These are phyloP conservation scores for Eleutherodactylus coqui DNA, from an alignment of 2,797 vertebrate genomes.

Conservation along the genomic window DNA sequence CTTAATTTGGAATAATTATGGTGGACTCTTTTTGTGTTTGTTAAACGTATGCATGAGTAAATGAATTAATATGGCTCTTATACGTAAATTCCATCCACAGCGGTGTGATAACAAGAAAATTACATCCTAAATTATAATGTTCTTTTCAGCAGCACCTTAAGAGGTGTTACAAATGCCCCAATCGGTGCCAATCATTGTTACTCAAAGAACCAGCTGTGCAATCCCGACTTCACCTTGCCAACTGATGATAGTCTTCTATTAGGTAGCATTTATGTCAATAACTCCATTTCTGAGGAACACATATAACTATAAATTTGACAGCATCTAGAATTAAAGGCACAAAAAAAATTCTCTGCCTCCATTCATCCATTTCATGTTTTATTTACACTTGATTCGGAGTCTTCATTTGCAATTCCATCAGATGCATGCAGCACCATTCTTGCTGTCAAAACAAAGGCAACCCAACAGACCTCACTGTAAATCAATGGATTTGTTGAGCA, in stretches of 20 bases:
- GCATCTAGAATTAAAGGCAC: background rate
- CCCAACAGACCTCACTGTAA: no score
- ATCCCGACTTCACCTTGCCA: background rate
- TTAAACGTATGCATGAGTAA: slow-evolving; percentile 42
- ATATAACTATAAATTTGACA: background rate
- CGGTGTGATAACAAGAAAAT: slow-evolving; percentile 43
- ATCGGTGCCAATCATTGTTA: slow-evolving; percentile 22
- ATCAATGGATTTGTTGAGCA: no score
- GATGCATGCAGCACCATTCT: background rate
- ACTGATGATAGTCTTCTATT: background rate
- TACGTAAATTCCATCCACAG: slow-evolving; percentile 22
- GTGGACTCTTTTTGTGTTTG: slow-evolving; percentile 28
- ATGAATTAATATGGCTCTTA: slow-evolving; percentile 48
- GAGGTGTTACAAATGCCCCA: slow-evolving; percentile 28
- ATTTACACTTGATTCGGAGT: background rate
- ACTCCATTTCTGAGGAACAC: background rate
- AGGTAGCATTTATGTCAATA: background rate
- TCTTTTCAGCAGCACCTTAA: slow-evolving; percentile 18
- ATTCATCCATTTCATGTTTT: no score
- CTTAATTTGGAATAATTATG: slow-evolving; percentile 49
- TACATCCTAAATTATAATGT: slow-evolving; percentile 45
- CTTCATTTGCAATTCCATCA: background rate
- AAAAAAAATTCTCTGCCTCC: background rate
- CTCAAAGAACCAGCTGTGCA: slow-evolving; percentile 7
- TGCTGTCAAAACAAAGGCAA: background rate